phyloP scores from a whole-genome alignment of 2,113 vertebrate species.

The Lophura nycthemera region DNA sequence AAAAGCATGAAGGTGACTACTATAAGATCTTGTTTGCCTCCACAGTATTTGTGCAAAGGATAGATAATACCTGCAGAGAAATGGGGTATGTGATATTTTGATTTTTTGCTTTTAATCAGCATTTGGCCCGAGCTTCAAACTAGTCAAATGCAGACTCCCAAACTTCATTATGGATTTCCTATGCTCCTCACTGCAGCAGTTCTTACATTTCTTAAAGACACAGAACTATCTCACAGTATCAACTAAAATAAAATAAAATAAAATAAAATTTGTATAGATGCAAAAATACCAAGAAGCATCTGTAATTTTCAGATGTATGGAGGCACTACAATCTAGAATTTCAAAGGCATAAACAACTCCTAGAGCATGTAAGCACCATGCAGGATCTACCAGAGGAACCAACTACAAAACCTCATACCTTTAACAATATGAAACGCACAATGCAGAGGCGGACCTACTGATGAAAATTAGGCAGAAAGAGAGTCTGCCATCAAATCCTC shows the following conservation, averaged over 20 bases:
- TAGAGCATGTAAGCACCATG: background rate
- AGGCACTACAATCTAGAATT: background rate
- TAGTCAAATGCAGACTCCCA: background rate
- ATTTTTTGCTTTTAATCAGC: background rate
- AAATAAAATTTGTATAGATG: background rate
- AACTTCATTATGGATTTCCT: rapidly evolving
- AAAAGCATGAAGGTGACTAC: background rate
- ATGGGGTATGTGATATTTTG: background rate
- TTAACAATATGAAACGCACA: rapidly evolving
- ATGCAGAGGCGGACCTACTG: background rate
- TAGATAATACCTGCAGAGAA: background rate
- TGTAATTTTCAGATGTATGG: background rate
- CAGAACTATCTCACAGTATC: background rate
- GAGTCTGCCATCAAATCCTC: background rate
- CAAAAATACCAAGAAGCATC: background rate
- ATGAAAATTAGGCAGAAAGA: background rate
- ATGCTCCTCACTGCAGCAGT: background rate
- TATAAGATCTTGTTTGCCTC: background rate
- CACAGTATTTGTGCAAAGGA: background rate
- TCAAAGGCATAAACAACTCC: background rate
- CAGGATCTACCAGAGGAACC: background rate
- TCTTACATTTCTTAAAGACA: background rate
- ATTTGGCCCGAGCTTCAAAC: background rate
- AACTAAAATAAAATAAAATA: background rate
- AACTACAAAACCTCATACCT: background rate